phyloP scores from a whole-genome alignment of 1,140 invertebrate species.

The Pseudachorutes palmiensis region DNA sequence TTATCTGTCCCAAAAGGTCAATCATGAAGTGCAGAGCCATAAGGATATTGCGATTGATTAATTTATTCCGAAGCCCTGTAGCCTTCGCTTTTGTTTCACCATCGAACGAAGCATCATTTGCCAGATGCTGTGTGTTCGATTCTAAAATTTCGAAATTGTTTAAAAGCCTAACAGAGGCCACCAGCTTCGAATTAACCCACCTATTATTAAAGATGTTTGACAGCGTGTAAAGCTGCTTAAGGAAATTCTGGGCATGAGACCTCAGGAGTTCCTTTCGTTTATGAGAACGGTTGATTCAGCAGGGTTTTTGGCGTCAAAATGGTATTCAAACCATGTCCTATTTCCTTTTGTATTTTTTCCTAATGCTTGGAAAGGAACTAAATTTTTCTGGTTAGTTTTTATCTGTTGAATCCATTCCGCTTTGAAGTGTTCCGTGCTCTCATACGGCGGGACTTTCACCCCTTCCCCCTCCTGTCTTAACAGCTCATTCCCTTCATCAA shows the following conservation, averaged over 20 bases:
- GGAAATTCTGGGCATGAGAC: neutral
- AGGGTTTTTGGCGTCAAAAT: neutral
- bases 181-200: too few relatives aligned
- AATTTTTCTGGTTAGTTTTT: neutral
- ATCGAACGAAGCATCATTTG: too few relatives aligned
- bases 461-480: neutral
- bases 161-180: too few relatives aligned
- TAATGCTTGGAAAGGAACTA: neutral
- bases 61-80: neutral
- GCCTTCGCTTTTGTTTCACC: too few relatives aligned
- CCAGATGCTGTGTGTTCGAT: too few relatives aligned
- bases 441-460: neutral
- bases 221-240: neutral
- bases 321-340: neutral
- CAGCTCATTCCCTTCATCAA: neutral
- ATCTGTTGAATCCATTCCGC: neutral
- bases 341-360: neutral
- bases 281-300: neutral
- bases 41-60: neutral
- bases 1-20: neutral
- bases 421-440: neutral
- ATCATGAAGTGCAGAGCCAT: neutral
- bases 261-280: neutral
- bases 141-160: too few relatives aligned
- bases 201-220: too few relatives aligned